Base-by-base conservation (phyloP, 1,140 invertebrate genomes). In the Drosophila virilis region DNA sequence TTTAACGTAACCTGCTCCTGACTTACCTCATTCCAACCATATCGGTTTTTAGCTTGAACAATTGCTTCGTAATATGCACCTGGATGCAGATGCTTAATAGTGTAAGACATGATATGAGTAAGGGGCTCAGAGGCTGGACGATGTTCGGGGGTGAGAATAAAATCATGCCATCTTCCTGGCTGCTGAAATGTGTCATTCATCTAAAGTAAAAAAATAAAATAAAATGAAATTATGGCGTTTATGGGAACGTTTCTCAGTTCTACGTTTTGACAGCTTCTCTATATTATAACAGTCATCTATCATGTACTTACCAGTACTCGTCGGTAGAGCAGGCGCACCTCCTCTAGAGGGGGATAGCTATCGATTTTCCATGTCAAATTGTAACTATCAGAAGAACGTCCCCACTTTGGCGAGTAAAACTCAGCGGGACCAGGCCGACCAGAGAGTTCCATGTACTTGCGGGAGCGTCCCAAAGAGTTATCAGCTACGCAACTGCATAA, bases 161-260 rank as follows among this genome's bases (percentile, higher is more conserved):
- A 92, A 82, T 96, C 95, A 74, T 96, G 95, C 96, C 95, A 96
- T 64, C 95, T 94, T 0, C 95, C 95, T 0, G 95, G 95, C 85
- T 94, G 94, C 85, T 96, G 95, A 91, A 95, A 95, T 2, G 95
- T 94, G 77, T 95, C 94, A 92, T 96, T 96, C 80, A 95, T 94
- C 95, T 95, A 90, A 88, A 68, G 10, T 12, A 71, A 28, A 5
- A 2, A 32, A 32, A 37, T 13, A 55, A 51, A 60, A 51, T 15
- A 50, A 42, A 66, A 69, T 86, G 72, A 88, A 75, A 73, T 28
- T 28, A 28, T 2, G 0, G 4, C 4, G 22, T 28, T 28, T 28
- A 28, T 28, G 22, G 22, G 22, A 28, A 28, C 22, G 3, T 28
- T 28, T 28, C 5, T 28, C 22, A 28, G 22, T 28, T 28, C 22